phyloP scores from a whole-genome alignment of 1,140 invertebrate species.

The Forficula auricularia region DNA sequence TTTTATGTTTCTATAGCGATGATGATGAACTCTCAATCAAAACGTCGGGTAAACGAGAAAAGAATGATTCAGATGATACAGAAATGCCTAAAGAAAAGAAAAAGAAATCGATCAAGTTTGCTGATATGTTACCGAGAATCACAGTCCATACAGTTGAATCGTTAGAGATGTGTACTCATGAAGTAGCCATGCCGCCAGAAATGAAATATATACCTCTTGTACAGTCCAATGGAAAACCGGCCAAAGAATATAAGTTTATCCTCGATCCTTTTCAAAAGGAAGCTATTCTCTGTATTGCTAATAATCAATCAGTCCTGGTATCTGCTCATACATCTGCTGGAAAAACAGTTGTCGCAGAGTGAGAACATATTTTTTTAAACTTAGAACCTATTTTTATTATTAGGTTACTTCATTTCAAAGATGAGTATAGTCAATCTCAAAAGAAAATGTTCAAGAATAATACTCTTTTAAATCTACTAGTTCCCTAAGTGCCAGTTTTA shows the following conservation, averaged over 20 bases:
- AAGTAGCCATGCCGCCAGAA: constrained; percentile 77
- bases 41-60: no score
- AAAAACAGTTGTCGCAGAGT: constrained; percentile 98
- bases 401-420: no score
- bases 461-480: no score
- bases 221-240: constrained; percentile 42
- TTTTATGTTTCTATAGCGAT: no score
- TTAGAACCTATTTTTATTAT: no score
- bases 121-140: constrained; percentile 37
- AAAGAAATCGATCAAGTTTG: no score
- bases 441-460: no score
- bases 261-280: constrained; percentile 98
- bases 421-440: no score
- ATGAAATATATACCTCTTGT: constrained; percentile 62
- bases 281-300: constrained; percentile 93
- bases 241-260: constrained; percentile 86
- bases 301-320: constrained; percentile 92
- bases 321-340: constrained; percentile 99
- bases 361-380: constrained; percentile 30
- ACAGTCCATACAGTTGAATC: constrained; percentile 75
- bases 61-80: no score
- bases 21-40: no score
- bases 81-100: no score
- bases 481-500: no score
- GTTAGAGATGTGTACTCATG: constrained; percentile 76